Evolutionary conservation across 2,113 vertebrate species (phyloP).

Genomic region (Mesoclemmys tuberculata): DNA sequence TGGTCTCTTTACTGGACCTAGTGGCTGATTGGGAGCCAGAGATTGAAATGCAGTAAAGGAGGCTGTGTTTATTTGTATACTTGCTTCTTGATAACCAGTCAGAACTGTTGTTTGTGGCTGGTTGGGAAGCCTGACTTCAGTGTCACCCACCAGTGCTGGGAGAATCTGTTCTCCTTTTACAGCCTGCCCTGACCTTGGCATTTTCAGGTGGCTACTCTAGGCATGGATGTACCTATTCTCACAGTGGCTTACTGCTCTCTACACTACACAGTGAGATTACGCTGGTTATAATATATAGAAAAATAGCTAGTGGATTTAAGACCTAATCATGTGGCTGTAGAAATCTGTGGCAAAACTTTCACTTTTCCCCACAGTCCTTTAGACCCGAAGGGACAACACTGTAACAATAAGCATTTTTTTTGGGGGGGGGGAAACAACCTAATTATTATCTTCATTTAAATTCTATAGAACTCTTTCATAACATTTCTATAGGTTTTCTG

Average conservation of each 20-base stretch:
- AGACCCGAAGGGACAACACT: neutral
- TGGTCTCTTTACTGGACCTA: too few relatives aligned
- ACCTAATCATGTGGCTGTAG: neutral
- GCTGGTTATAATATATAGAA: neutral
- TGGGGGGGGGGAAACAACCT: neutral
- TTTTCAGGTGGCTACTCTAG: too few relatives aligned
- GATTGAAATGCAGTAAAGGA: too few relatives aligned
- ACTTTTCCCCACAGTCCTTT: fast-evolving
- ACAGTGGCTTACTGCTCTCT: neutral
- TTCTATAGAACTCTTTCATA: neutral
- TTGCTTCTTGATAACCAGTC: too few relatives aligned
- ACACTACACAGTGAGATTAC: neutral
- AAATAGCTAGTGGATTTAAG: neutral
- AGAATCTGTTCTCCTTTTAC: too few relatives aligned
- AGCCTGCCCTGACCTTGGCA: too few relatives aligned
- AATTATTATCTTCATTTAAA: neutral
- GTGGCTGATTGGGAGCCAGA: too few relatives aligned
- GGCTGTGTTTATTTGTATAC: too few relatives aligned
- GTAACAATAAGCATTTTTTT: neutral
- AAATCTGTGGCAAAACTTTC: neutral
- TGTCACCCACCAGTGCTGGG: too few relatives aligned
- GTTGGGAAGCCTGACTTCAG: too few relatives aligned
- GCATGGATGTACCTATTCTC: neutral
- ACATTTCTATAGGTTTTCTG: neutral
- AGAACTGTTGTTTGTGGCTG: too few relatives aligned